Evolutionary conservation across 2,113 vertebrate genomes (phyloP), one percentile per base, ranked within the genome.

Genomic region (Chrysemys picta): DNA sequence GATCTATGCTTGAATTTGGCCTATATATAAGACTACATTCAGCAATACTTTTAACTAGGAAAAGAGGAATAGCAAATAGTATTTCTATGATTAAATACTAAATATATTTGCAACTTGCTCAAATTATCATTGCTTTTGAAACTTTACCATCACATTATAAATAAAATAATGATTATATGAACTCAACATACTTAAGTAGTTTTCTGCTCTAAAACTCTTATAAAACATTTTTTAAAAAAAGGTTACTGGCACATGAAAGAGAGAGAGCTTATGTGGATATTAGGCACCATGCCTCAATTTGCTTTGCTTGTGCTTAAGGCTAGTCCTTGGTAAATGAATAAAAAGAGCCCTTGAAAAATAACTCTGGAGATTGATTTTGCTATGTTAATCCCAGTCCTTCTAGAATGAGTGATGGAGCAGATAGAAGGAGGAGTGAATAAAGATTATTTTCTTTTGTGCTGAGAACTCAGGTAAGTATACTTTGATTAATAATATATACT

Each of bases 181-280:
- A 59, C 6, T 79, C 38, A 69, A 82, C 79, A n/a, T 69, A 12
- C 1, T 82, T 25, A 35, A 72, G 84, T 6, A 49, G 21, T 52
- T 14, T 52, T 4, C 24, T 4, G 57, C 1, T 17, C 5, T 52
- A 69, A 69, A 69, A 35, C 31, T 24, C n/a, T 82, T 47, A 80
- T 87, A 83, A 83, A 27, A 47, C 38, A 89, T 7, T 2, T 8
- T 8, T 72, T 12, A 24, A 24, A 38, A 42, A 87, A 45, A 45
- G 27, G 38, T 45, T 45, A 42, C 8, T 76, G 72, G 21, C 72
- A 38, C 11, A 76, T 38, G 72, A 76, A 45, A 42, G 38, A 72
- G 10, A 75, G n/a, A 35, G 0, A 0, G 35, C 4, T 12, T 65
- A 6, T 3, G 2, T 14, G 47, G 16, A 81, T 13, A 75, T 69